Percentiles rank a stretch among this genome's conserved stretches.
These are phyloP conservation scores for Acleris cristana DNA, from an alignment of 2,888 invertebrate genomes.

Conservation along the genomic window DNA sequence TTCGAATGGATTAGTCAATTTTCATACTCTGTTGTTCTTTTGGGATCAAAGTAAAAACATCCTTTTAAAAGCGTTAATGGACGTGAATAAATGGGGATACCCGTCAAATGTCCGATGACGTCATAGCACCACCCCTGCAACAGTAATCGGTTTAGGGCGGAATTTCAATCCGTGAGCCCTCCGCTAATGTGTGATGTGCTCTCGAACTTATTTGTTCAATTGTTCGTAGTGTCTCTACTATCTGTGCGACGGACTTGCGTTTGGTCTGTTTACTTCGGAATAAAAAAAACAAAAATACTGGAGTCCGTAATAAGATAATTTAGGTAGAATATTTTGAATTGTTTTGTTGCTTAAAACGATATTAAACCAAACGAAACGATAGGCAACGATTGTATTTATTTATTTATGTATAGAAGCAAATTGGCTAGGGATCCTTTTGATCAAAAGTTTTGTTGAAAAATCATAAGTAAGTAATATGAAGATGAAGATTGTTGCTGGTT, in stretches of 20 bases:
- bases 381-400: too few species aligned
- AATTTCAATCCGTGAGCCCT: conserved; percentile 66
- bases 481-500: too few species aligned
- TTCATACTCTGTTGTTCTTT: too few species aligned
- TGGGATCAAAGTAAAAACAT: neutral
- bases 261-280: conserved; percentile 7
- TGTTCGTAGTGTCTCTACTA: conserved; percentile 40
- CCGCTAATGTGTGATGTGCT: conserved; percentile 47
- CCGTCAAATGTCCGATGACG: neutral
- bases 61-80: conserved; percentile 17
- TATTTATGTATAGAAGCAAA: too few species aligned
- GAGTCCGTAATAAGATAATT: too few species aligned
- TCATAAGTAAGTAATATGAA: too few species aligned
- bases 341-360: too few species aligned
- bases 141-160: conserved; percentile 61
- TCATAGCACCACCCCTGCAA: conserved; percentile 43
- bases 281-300: neutral
- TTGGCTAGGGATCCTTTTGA: too few species aligned
- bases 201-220: conserved; percentile 50
- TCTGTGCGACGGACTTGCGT: neutral
- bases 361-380: too few species aligned
- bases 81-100: conserved; percentile 17
- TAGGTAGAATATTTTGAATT: too few species aligned
- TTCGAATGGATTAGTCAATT: too few species aligned
- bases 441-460: too few species aligned